Evolutionary conservation across 2,113 vertebrate species (phyloP).

Genomic region (Ellobius talpinus): DNA sequence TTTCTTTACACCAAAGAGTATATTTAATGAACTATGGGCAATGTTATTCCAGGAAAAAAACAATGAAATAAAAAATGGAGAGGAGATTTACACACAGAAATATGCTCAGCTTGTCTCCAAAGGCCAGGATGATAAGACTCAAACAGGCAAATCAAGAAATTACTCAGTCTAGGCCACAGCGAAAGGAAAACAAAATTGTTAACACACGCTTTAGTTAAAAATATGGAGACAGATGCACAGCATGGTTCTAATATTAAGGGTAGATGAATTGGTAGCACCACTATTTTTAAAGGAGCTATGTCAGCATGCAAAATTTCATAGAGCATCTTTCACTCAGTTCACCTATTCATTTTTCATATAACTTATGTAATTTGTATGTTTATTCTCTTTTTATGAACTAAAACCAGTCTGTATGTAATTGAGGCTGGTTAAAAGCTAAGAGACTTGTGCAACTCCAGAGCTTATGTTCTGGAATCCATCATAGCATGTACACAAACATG

Average conservation of each 20-base stretch:
- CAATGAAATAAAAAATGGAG: not conserved
- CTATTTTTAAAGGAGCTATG: not conserved
- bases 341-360: not conserved
- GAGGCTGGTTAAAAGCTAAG: not conserved
- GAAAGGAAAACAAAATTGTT: not conserved
- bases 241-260: not conserved
- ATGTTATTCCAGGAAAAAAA: slow-evolving; percentile 49
- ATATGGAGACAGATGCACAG: not conserved
- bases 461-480: not conserved
- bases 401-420: not conserved
- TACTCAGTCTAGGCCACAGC: not conserved
- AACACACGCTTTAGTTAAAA: not conserved
- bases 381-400: slow-evolving; percentile 4
- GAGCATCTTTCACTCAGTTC: not conserved
- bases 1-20: not conserved
- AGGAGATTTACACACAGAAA: not conserved
- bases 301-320: not conserved
- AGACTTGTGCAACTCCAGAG: not conserved
- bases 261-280: not conserved
- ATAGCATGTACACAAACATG: not conserved
- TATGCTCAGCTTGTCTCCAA: not conserved
- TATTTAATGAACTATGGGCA: not conserved
- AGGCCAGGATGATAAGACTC: not conserved
- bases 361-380: not conserved
- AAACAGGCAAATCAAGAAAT: not conserved